These are phyloP conservation scores for Aptenodytes patagonicus DNA, from an alignment of 2,113 vertebrate species.

Conservation along the genomic window DNA sequence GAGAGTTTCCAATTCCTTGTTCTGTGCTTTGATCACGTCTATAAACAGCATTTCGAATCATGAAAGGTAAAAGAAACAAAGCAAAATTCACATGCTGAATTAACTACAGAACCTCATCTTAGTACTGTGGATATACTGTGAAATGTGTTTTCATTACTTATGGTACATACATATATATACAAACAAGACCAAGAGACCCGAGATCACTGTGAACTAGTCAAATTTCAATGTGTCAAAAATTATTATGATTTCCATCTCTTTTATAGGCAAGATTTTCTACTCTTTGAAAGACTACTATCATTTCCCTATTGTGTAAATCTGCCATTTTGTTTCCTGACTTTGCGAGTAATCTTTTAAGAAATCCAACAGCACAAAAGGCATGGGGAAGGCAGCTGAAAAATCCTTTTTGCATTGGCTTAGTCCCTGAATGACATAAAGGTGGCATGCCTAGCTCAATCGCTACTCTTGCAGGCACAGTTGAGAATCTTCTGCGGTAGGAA, in stretches of 20 bases:
- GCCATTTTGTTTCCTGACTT: neutral
- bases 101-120: neutral
- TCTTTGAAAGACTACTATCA: neutral
- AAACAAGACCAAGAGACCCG: neutral
- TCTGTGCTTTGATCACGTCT: neutral
- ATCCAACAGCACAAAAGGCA: neutral
- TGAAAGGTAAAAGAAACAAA: neutral
- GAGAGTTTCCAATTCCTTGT: neutral
- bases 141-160: neutral
- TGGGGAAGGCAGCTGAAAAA: neutral
- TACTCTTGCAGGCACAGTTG: neutral
- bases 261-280: neutral
- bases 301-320: neutral
- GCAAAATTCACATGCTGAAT: neutral
- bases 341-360: neutral
- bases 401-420: neutral
- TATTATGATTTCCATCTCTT: neutral
- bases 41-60: neutral
- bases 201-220: neutral
- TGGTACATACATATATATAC: neutral
- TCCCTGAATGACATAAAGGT: neutral
- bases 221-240: neutral
- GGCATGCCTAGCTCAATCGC: accelerated
- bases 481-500: neutral
- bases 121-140: neutral